Base-by-base conservation (phyloP, 2,113 vertebrate genomes). In the Engystomops pustulosus region DNA sequence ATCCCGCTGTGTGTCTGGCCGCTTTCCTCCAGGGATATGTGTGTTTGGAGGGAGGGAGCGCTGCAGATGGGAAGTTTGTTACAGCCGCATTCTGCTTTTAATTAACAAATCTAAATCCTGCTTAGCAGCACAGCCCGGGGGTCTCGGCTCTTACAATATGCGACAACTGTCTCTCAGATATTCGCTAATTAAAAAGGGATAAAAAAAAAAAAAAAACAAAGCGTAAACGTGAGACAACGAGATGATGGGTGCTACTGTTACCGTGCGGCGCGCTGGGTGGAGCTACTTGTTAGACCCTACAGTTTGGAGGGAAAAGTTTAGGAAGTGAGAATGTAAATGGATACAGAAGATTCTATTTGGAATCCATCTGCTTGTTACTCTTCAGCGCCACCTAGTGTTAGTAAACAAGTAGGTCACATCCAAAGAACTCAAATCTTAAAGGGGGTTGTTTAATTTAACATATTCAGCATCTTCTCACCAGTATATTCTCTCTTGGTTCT, bases 101-200 rank as follows among this genome's bases (percentile, higher is more conserved):
- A 93, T 90, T 92, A 92, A 92, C 94, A 94, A 94, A 93, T 93
- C 90, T 90, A 89, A 88, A 87, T 90, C 90, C 91, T 93, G 89
- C 91, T 94, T 94, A 94, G 90, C 91, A 91, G 89, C 91, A 88
- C 89, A 86, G 44, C 86, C 89, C 87, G 86, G 78, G 89, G 90
- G 89, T 76, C 58, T 69, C 82, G 44, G 44, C 87, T 88, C 89
- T n/a, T 87, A 90, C 89, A 88, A 93, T 85, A 87, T 3, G 74
- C 82, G 86, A 86, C 87, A 41, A 91, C 91, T 93, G 92, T 92
- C 91, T 89, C 90, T 91, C 91, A 93, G 89, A 89, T 86, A 89
- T 91, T 90, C 89, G 89, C 90, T 91, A 88, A 91, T 89, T 90
- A 92, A 90, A 88, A 88, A 88, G 72, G 82, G 82, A 84, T 84